Evolutionary conservation across 2,888 invertebrate genomes (phyloP), one percentile per base, ranked within the genome.

Genomic region (Pyralis farinalis): DNA sequence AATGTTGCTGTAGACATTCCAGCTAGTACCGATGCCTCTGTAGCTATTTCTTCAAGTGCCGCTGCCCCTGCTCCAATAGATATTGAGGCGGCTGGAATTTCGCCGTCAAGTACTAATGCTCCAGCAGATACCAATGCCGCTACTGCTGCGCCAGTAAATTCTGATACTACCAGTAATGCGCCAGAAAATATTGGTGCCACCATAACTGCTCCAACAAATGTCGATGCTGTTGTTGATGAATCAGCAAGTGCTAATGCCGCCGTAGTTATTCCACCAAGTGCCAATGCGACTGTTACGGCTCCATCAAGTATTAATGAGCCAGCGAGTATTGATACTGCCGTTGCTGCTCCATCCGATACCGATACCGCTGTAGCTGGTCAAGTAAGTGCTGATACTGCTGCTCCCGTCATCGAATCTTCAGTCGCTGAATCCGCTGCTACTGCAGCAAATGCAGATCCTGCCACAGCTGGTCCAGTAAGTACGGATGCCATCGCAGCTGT

Each of bases 291-390:
- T 7, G 25, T 25, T 16, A 16, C 16, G 4, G 16, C 2, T 16
- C 16, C 16, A 25, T n/a, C 7, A 25, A 25, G 7, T 25, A n/a
- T 7, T 25, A n/a, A 8, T n/a, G 25, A 2, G 2, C n/a, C 22
- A 22, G 28, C 28, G 20, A 42, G 34, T 30, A 29, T 34, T 9
- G 21, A 21, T 12, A 31, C 28, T 21, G 25, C 25, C 25, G 25
- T 25, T 25, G 7, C 25, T 25, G 8, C 25, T 25, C 7, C 21
- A 21, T 21, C 21, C 7, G 21, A 7, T 21, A 7, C 25, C 7
- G 25, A 25, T 25, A n/a, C 3, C 2, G 7, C 12, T 12, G 27
- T 21, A 11, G 12, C 16, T 2, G 16, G 16, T 16, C n/a, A 29
- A 25, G 7, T 38, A 32, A 31, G n/a, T 5, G 27, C 12, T 1